These are phyloP conservation scores for Cheilosia pagana DNA, from an alignment of 2,888 invertebrate genomes.

Conservation along the genomic window DNA sequence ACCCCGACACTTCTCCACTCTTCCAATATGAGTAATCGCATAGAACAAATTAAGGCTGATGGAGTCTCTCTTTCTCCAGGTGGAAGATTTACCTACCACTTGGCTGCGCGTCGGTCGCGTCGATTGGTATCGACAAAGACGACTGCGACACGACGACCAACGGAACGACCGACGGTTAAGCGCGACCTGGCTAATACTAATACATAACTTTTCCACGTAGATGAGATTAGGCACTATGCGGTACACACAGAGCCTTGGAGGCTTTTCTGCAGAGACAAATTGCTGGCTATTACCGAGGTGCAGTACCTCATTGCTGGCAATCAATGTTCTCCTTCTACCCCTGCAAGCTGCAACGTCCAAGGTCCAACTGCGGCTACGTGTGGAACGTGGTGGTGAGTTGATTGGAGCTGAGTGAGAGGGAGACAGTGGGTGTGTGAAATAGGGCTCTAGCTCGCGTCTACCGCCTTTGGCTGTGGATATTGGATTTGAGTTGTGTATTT, in stretches of 20 bases:
- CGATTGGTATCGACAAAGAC: conserved; percentile 39
- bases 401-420: conserved; percentile 15
- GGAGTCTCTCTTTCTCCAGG: conserved; percentile 24
- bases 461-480: conserved; percentile 67
- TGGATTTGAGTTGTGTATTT: conserved; percentile 66
- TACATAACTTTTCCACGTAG: conserved; percentile 74
- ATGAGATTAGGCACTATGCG: conserved; percentile 71
- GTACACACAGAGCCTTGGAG: conserved; percentile 57
- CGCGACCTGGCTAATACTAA: conserved; percentile 62
- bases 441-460: conserved; percentile 54
- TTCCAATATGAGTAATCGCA: conserved; percentile 67
- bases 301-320: conserved; percentile 69
- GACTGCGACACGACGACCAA: conserved; percentile 38
- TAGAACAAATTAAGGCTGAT: conserved; percentile 71
- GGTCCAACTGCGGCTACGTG: conserved; percentile 14
- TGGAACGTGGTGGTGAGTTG: conserved; percentile 48
- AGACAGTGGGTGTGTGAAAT: conserved; percentile 72
- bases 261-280: conserved; percentile 70
- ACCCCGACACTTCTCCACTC: conserved; percentile 55
- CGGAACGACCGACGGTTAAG: conserved; percentile 13
- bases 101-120: conserved; percentile 16
- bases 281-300: conserved; percentile 72
- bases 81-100: conserved; percentile 62
- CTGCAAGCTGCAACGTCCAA: neutral
- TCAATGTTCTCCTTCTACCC: conserved; percentile 45